Conservation (phyloP, 2,888 invertebrate genomes). For the Eristalis intricaria region DNA sequence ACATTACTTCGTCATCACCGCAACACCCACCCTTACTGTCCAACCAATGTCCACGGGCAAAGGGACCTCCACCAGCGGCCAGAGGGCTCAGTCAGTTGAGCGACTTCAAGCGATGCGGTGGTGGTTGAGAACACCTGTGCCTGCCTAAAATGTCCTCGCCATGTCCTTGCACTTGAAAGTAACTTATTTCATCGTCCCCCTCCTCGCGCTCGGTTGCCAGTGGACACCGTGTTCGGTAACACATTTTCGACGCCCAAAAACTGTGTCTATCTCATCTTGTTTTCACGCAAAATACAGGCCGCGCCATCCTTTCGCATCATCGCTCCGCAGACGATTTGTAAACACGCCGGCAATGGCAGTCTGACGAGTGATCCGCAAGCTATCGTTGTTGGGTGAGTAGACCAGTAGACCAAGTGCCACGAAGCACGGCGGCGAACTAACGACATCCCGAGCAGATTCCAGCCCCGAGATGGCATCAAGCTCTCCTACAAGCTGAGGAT, state of each 20-base stretch:
- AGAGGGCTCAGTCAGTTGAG: conserved; percentile 25
- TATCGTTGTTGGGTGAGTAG: conserved; percentile 57
- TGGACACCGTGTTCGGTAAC: conserved; percentile 40
- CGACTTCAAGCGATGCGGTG: conserved; percentile 42
- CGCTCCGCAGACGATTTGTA: conserved; percentile 73
- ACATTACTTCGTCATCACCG: not conserved
- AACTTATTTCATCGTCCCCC: conserved; percentile 21
- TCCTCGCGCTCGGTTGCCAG: conserved; percentile 5
- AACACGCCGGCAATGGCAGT: conserved; percentile 64
- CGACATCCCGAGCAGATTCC: conserved; percentile 51
- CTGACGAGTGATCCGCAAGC: conserved; percentile 63
- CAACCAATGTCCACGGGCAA: not conserved
- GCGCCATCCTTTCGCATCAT: conserved; percentile 73
- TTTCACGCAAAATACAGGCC: conserved; percentile 6
- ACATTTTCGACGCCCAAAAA: not conserved
- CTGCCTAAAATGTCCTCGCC: conserved; percentile 41
- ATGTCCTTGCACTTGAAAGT: conserved; percentile 66
- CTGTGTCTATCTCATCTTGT: not conserved
- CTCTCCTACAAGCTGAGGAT: conserved; percentile 74
- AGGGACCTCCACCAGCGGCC: not conserved
- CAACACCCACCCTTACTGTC: not conserved
- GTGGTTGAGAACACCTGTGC: conserved; percentile 15
- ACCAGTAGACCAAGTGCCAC: conserved; percentile 4
- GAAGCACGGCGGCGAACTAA: not conserved
- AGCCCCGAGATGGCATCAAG: conserved; percentile 74